A percentile compares a stretch with the other conserved stretches of the same genome.
Conservation (phyloP, 1,140 invertebrate genomes). For the Pristionchus pacificus region DNA sequence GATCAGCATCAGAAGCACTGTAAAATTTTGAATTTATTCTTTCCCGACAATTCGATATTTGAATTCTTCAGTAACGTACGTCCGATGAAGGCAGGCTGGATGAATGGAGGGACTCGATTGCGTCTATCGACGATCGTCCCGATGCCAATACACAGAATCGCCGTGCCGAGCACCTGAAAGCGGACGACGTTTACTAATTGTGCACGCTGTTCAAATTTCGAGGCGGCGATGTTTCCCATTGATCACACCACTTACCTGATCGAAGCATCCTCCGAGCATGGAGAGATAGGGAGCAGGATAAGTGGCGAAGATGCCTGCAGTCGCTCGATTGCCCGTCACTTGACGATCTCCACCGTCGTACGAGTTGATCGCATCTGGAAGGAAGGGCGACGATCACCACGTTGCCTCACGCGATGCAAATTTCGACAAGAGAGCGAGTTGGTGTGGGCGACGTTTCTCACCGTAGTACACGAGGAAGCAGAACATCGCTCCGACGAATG, state of each 20-base stretch:
- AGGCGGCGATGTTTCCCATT: too few relatives aligned
- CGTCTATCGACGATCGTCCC: constrained; percentile 62
- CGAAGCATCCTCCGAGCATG: constrained; percentile 59
- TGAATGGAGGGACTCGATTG: constrained; percentile 61
- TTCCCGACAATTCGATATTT: too few relatives aligned
- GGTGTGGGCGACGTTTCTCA: constrained; percentile 43
- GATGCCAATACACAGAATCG: constrained; percentile 61
- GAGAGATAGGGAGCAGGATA: constrained; percentile 61
- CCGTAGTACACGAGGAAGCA: constrained; percentile 62
- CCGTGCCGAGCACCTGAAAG: constrained; percentile 63
- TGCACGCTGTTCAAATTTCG: too few relatives aligned
- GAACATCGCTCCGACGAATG: constrained; percentile 61
- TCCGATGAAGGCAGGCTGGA: constrained; percentile 62
- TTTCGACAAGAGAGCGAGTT: too few relatives aligned
- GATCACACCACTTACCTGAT: constrained; percentile 59
- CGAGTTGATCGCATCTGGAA: constrained; percentile 60
- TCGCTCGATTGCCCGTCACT: constrained; percentile 53
- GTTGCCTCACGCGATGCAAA: too few relatives aligned
- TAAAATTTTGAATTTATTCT: neutral
- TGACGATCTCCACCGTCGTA: constrained; percentile 59
- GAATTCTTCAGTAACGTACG: constrained; percentile 43
- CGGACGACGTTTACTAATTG: constrained; percentile 4
- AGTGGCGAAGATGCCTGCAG: constrained; percentile 65
- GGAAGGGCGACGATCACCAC: too few relatives aligned
- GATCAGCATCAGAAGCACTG: constrained; percentile 58